Evolutionary conservation across 2,113 vertebrate species (phyloP).

Genomic region (Nettapus auritus): DNA sequence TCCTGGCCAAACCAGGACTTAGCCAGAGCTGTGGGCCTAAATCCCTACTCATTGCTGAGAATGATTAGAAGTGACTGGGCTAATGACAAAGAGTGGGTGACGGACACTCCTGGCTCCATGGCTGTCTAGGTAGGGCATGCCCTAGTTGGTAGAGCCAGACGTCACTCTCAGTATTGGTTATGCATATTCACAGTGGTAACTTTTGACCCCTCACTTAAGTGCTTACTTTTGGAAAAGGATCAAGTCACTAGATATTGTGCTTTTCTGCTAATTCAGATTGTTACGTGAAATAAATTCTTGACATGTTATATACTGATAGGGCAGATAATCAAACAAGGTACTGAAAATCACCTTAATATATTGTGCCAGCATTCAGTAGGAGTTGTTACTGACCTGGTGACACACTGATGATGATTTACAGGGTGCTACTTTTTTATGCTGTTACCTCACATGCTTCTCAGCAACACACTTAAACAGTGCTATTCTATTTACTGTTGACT

Average conservation of each 20-base stretch:
- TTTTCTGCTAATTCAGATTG: background rate
- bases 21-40: background rate
- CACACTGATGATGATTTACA: background rate
- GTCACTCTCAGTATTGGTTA: background rate
- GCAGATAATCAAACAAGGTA: background rate
- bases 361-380: background rate
- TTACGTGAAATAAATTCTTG: background rate
- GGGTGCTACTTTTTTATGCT: accelerated
- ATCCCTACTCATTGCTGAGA: background rate
- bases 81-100: background rate
- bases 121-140: background rate
- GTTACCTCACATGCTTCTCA: background rate
- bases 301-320: background rate
- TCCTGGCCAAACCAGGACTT: background rate
- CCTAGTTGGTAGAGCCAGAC: background rate
- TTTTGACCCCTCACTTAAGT: background rate
- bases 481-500: background rate
- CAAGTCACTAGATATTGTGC: background rate
- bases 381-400: accelerated
- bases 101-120: background rate
- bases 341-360: background rate
- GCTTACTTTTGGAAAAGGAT: background rate
- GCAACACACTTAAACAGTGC: background rate
- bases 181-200: background rate
- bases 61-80: background rate